Percentiles rank a stretch among this genome's conserved stretches.
Evolutionary conservation across 2,113 vertebrate species (phyloP).

Genomic region (Podarcis cretensis): DNA sequence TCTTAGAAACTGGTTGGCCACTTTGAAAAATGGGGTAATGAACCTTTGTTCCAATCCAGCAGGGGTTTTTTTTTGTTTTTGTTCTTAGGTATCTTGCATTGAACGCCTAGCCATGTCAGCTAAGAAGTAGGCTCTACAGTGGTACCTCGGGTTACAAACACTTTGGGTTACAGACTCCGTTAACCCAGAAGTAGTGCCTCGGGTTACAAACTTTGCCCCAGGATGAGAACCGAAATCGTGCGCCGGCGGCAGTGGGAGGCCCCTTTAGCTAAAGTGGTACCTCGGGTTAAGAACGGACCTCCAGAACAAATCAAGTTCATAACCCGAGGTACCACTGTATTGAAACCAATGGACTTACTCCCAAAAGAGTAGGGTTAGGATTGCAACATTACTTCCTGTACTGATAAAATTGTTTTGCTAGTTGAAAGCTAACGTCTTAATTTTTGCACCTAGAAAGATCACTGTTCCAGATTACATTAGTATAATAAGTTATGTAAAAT

Average conservation of each 20-base stretch:
- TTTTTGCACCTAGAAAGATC: not conserved
- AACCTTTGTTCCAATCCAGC: not conserved
- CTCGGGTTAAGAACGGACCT: too few species aligned
- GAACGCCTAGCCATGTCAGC: not conserved
- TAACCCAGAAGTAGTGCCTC: too few species aligned
- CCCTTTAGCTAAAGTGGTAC: too few species aligned
- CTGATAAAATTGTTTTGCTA: not conserved
- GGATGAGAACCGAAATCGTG: too few species aligned
- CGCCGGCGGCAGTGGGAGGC: too few species aligned
- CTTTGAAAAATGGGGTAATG: not conserved
- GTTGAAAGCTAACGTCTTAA: not conserved
- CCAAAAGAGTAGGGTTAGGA: too few species aligned
- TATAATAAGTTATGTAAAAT: not conserved
- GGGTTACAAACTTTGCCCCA: too few species aligned
- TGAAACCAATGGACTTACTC: too few species aligned
- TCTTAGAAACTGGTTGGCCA: not conserved
- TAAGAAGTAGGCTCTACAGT: too few species aligned
- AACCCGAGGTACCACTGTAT: too few species aligned
- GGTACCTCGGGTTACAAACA: too few species aligned
- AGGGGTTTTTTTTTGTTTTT: not conserved
- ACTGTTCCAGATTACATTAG: not conserved
- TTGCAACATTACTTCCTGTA: not conserved
- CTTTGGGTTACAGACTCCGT: too few species aligned
- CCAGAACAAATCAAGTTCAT: not conserved
- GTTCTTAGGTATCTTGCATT: not conserved